Percentiles rank a stretch among this genome's conserved stretches.
Evolutionary conservation across 2,113 vertebrate genomes (phyloP).

Genomic region (Ophiodon elongatus): DNA sequence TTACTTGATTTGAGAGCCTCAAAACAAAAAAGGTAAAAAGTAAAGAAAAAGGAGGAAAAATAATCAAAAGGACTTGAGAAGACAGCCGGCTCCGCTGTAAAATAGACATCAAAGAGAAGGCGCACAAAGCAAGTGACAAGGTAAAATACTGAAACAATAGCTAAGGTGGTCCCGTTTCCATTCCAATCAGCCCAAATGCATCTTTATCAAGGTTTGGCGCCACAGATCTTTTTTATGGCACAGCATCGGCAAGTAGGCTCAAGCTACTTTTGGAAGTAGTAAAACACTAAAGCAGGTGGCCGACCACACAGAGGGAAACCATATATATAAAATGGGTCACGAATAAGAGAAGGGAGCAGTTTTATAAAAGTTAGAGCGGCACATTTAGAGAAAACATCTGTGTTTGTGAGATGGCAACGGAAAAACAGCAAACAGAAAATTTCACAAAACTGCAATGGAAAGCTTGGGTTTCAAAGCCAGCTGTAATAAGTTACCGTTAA

Average conservation of each 20-base stretch:
- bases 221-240: constrained; percentile 33
- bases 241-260: constrained; percentile 33
- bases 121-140: constrained; percentile 32
- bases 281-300: constrained; percentile 63
- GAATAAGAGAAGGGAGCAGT: constrained; percentile 1
- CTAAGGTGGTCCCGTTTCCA: constrained; percentile 37
- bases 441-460: constrained; percentile 44
- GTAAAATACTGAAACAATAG: constrained; percentile 45
- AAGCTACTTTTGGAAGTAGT: constrained; percentile 40
- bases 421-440: constrained; percentile 5
- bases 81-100: constrained; percentile 17
- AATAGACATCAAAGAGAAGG: constrained; percentile 49
- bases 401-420: constrained; percentile 42
- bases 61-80: not conserved
- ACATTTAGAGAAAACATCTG: constrained; percentile 51
- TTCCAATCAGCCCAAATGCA: constrained; percentile 37
- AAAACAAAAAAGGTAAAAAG: not conserved
- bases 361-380: constrained; percentile 6
- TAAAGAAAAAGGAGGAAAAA: not conserved
- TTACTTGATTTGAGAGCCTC: not conserved
- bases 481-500: constrained; percentile 11
- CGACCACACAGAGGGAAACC: constrained; percentile 34
- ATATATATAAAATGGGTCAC: constrained; percentile 24
- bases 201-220: constrained; percentile 24
- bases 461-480: constrained; percentile 18